Evolutionary conservation across 1,140 invertebrate genomes (phyloP).

Genomic region (Philaenus spumarius): DNA sequence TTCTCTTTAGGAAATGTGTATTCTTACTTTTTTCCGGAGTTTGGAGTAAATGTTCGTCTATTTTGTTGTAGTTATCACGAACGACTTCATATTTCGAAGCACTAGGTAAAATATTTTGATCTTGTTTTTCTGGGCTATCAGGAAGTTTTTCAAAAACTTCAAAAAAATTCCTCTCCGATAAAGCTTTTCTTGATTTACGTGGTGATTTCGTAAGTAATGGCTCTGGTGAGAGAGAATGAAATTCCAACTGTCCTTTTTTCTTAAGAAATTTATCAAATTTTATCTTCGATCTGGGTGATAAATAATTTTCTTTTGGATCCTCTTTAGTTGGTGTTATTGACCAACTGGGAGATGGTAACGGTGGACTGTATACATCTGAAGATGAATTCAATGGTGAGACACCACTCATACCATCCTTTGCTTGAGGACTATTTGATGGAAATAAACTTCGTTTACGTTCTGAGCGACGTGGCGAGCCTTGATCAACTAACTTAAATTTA

Average conservation of each 20-base stretch:
- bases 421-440: not conserved
- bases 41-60: not conserved
- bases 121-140: not conserved
- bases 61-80: not conserved
- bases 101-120: not conserved
- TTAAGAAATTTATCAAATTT: not conserved
- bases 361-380: slow-evolving; percentile 5
- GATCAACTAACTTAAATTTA: not conserved
- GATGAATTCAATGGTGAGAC: not conserved
- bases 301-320: not conserved
- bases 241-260: not conserved
- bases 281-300: not conserved
- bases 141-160: not conserved
- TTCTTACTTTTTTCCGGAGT: not conserved
- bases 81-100: not conserved
- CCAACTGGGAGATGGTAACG: not conserved
- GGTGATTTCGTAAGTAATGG: not conserved
- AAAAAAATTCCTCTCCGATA: not conserved
- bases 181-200: not conserved
- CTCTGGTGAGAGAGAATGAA: not conserved
- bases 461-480: not conserved
- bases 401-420: not conserved
- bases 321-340: not conserved
- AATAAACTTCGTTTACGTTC: slow-evolving; percentile 2
- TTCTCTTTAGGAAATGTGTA: not conserved